Base-by-base conservation (phyloP, 2,888 invertebrate species). In the Omphaloscelis lunosa region DNA sequence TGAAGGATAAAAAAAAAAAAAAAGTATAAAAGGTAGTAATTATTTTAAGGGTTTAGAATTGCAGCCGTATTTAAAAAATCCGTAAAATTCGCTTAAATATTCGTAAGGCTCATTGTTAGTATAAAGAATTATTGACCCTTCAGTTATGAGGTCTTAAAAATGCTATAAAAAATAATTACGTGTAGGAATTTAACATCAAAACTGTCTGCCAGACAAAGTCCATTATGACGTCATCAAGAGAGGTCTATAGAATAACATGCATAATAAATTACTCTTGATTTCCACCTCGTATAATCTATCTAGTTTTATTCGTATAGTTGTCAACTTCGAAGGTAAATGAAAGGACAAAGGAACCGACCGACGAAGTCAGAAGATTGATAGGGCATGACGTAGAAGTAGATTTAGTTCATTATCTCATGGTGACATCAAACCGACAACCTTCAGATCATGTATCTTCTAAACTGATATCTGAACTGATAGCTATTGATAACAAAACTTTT, bases 331-430 rank as follows among this genome's bases (percentile, higher is more conserved):
- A 79, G 62, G 51, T 66, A 66, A 70, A 69, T 62, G 23, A 69
- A 48, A 69, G 56, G 48, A 70, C 48, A 66, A 70, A 78, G 23
- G 39, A 61, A 66, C 56, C 17, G 66, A 29, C 65, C 3, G 56
- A 61, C 80, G 61, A 71, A 80, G 68, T 80, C 67, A 61, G 59
- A 80, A 80, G 75, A 82, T 82, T 80, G 84, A 82, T 75, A 65
- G 27, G 41, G 20, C 17, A 51, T 75, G 61, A 72, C 56, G 41
- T 34, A 56, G 34, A 8, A 63, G 61, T 75, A 73, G 53, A 82
- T 61, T 51, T 69, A 69, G 68, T 45, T 51, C 20, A 61, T 63
- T 65, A 65, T 80, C 75, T 80, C 23, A 69, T 65, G 5, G 48
- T 83, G 62, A 75, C 27, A 59, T 68, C 53, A 63, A 62, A 59